A percentile compares a stretch with the other conserved stretches of the same genome.
Conservation (phyloP, 35 echinoderm and acorn worm species). For the Amphiura filiformis region DNA sequence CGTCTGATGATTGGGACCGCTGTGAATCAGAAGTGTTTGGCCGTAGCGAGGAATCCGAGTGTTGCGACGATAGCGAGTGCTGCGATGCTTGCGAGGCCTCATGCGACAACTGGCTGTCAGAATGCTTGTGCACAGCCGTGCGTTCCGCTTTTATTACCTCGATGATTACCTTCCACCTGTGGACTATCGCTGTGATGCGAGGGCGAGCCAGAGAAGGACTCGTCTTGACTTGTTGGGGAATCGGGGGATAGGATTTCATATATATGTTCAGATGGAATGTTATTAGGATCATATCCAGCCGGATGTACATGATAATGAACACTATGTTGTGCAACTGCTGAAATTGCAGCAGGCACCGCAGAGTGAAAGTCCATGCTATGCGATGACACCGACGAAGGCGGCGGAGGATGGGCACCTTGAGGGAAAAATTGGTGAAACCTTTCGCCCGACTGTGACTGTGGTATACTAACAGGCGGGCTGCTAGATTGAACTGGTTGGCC, state of each 20-base stretch:
- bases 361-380: slow-evolving; percentile 16
- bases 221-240: slow-evolving; percentile 76
- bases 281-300: slow-evolving; percentile 16
- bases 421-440: slow-evolving; percentile 59
- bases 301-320: slow-evolving; percentile 43
- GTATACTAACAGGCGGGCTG: slow-evolving; percentile 38
- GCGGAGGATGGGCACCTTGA: slow-evolving; percentile 18
- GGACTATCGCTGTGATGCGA: slow-evolving; percentile 49
- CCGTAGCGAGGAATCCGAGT: slow-evolving; percentile 76
- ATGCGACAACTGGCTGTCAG: slow-evolving; percentile 88
- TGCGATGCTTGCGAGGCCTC: slow-evolving; percentile 76
- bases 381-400: slow-evolving; percentile 33
- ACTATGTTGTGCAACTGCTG: background rate
- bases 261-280: slow-evolving; percentile 1
- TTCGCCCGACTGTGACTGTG: slow-evolving; percentile 79
- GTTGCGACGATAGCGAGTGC: slow-evolving; percentile 89
- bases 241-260: slow-evolving; percentile 57
- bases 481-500: slow-evolving; percentile 12
- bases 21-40: slow-evolving; percentile 82
- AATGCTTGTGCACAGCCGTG: slow-evolving; percentile 77
- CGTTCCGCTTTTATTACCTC: slow-evolving; percentile 32
- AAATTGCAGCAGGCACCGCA: slow-evolving; percentile 1
- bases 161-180: slow-evolving; percentile 19
- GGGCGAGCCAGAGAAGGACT: slow-evolving; percentile 41
- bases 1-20: slow-evolving; percentile 78